These are phyloP conservation scores for Amblyjoppa proteus DNA, from an alignment of 2,888 invertebrate genomes.

Conservation along the genomic window DNA sequence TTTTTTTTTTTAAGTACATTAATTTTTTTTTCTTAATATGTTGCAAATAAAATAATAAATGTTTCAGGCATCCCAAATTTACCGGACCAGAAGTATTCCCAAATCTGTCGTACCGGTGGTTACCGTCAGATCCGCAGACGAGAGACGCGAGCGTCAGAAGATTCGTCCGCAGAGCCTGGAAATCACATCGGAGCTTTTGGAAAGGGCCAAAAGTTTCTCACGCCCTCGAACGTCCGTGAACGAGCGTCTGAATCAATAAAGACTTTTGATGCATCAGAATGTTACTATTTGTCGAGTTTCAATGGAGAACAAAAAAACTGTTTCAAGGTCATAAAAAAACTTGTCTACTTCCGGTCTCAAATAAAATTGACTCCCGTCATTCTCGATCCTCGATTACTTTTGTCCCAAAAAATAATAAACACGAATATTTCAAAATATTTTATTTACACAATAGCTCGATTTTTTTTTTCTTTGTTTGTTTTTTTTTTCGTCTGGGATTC, in stretches of 20 bases:
- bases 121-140: background rate
- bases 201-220: background rate
- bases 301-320: background rate
- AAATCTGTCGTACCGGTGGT: too few relatives aligned
- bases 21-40: too few relatives aligned
- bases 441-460: slow-evolving; percentile 60
- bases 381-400: background rate
- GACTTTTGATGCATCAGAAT: background rate
- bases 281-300: background rate
- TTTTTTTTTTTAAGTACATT: too few relatives aligned
- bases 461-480: background rate
- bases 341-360: background rate
- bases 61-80: too few relatives aligned
- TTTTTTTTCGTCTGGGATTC: slow-evolving; percentile 38
- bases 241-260: background rate
- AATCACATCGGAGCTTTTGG: background rate
- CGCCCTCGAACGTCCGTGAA: background rate
- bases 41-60: too few relatives aligned
- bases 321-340: background rate
- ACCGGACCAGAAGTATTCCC: too few relatives aligned
- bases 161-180: slow-evolving; percentile 1
- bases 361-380: background rate
- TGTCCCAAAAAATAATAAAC: background rate
- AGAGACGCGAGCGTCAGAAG: background rate
- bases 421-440: slow-evolving; percentile 61